Base-by-base conservation (phyloP, 1,140 invertebrate genomes). In the Caenorhabditis briggsae region DNA sequence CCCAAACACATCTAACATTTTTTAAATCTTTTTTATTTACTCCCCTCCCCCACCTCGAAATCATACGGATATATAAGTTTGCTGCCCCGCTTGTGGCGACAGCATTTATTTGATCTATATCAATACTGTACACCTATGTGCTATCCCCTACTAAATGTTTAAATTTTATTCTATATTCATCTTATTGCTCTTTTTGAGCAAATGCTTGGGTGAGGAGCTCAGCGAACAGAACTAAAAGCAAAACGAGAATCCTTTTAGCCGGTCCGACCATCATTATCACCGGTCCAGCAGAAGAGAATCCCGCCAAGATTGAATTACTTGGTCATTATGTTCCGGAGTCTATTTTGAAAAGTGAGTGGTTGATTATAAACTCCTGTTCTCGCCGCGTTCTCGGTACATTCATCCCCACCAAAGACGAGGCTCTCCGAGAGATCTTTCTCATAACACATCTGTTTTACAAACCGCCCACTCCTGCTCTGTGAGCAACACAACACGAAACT, bases 91-190 rank as follows among this genome's bases (percentile, higher is more conserved):
- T 48, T 48, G 41, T 70, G 43, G 43, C 64, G 64, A 48, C 64
- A 70, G 64, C 64, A 70, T 78, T 50, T 78, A 78, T 78, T 78
- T 78, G 70, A 78, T 78, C 46, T 78, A 50, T 50, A 78, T 78
- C 70, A 48, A 78, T 70, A 70, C 43, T 48, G 20, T 78, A 78
- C 46, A 5, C 23, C 50, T 78, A 46, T 78, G 70, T 41, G 5
- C 5, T 50, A 14, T 23, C 33, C 33, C 33, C 70, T 50, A 78
- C 70, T 78, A 78, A n/a, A 78, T 78, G 70, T 46, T n/a, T 18
- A 78, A 5, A 46, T 9, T 50, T 50, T 78, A 78, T 78, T 14
- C 70, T 9, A 78, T 78, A 20, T n/a, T 78, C 41, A 50, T 78
- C 23, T 23, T 78, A 20, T 78, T 23, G 70, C 70, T 78, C 70